These are phyloP conservation scores for Alectoris magna DNA, from an alignment of 2,797 vertebrate genomes.

Conservation along the genomic window DNA sequence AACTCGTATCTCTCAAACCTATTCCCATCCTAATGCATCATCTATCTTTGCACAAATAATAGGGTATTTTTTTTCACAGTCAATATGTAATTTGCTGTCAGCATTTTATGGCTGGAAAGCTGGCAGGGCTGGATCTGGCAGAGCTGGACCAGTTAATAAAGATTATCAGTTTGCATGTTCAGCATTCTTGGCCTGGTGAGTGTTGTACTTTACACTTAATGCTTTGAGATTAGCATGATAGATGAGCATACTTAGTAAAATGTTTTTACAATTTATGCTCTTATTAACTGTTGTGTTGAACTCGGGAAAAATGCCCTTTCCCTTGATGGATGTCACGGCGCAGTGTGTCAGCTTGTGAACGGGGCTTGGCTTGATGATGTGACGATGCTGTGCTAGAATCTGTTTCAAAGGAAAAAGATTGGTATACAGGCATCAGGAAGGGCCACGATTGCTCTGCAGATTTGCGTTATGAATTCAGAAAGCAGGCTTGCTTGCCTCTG, in stretches of 20 bases:
- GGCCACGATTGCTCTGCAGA: not conserved
- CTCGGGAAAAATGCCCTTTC: not conserved
- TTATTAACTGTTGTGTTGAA: slow-evolving; percentile 33
- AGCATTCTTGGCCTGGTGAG: slow-evolving; percentile 44
- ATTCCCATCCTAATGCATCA: not conserved
- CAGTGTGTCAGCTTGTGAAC: not conserved
- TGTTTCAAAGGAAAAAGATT: not conserved
- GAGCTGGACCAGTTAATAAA: not conserved
- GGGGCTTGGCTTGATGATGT: not conserved
- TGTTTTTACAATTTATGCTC: slow-evolving; percentile 37
- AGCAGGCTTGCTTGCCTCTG: not conserved
- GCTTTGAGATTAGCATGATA: slow-evolving; percentile 64
- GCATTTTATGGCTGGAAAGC: slow-evolving; percentile 20
- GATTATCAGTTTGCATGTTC: slow-evolving; percentile 40
- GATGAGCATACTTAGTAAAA: slow-evolving; percentile 13
- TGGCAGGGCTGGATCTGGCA: slow-evolving; percentile 23
- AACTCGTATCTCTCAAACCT: not conserved
- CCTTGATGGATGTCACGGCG: not conserved
- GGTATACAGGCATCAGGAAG: not conserved
- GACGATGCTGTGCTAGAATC: not conserved
- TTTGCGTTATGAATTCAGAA: not conserved
- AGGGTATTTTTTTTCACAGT: not conserved
- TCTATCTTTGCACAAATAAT: not conserved
- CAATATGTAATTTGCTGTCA: slow-evolving; percentile 35
- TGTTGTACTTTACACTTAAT: slow-evolving; percentile 40